Base-by-base conservation (phyloP, 1,140 invertebrate species). In the Drosophila nasuta region DNA sequence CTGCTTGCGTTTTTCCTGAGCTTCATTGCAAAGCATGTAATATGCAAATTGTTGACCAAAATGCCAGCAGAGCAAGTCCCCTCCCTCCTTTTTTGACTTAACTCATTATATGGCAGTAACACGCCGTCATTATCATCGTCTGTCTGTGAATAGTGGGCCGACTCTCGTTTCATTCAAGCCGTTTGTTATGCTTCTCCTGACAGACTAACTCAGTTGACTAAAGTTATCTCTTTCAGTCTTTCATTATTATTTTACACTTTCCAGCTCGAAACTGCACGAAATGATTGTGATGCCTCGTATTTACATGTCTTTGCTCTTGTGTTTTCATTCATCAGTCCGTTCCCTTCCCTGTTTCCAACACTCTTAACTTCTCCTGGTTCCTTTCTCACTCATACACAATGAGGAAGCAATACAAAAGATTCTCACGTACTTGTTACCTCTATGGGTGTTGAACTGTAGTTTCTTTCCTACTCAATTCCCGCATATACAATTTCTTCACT, bases 401-500 rank as follows among this genome's bases (percentile, higher is more conserved):
- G 79, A 81, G 82, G 82, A 85, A 85, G 81, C 77, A 78, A 75
- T 79, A 87, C 79, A 86, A 86, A 87, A 86, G 82, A 87, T 82
- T 87, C 82, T 82, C 82, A 87, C 79, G 82, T 87, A 78, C 79
- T 79, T 76, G 71, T 82, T 86, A 82, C 82, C 82, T 82, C 75
- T 73, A 87, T 72, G 69, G 71, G 82, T 82, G 75, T 76, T 79
- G 67, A 82, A 87, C 82, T 87, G 51, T 75, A 68, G 74, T 78
- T 73, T 48, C 43, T 11, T 46, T 13, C 48, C 58, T 56, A 41
- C 48, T 68, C 10, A 46, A 59, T 59, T 59, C 5, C n/a, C 41
- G n/a, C 57, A 58, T 75, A 78, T 75, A 81, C 48, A 52, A 81
- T 81, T 80, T 81, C 58, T 70, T 70, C 49, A 43, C 57, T 72